Conservation (phyloP, 2,113 vertebrate genomes). For the Gambusia affinis region DNA sequence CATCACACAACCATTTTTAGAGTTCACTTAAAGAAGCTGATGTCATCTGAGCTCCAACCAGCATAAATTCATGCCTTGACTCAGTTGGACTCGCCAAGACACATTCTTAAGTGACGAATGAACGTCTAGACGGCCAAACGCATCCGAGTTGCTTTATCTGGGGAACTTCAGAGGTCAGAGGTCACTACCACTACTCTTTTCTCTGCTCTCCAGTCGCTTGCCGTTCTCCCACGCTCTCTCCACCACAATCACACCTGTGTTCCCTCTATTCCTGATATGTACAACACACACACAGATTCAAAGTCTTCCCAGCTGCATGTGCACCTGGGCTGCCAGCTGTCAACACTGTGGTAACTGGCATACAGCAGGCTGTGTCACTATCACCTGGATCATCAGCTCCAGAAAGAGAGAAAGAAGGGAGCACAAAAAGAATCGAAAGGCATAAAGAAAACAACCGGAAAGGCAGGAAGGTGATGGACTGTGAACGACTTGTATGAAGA, state of each 20-base stretch:
- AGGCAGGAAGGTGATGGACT: constrained; percentile 5
- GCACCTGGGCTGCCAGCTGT: constrained; percentile 77
- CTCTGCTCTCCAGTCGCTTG: constrained; percentile 17
- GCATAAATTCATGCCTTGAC: constrained; percentile 52
- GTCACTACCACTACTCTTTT: constrained; percentile 20
- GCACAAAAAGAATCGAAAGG: constrained; percentile 29
- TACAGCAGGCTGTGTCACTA: constrained; percentile 73
- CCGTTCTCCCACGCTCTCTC: constrained; percentile 61
- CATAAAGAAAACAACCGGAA: constrained; percentile 13
- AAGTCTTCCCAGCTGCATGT: constrained; percentile 61
- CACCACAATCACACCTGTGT: constrained; percentile 69
- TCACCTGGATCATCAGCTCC: constrained; percentile 70
- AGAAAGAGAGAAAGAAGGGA: constrained; percentile 29
- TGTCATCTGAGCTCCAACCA: constrained; percentile 40
- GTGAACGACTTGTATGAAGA: neutral
- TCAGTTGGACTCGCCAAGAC: constrained; percentile 35
- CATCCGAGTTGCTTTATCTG: constrained; percentile 33
- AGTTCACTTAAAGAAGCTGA: constrained; percentile 48
- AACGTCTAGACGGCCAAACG: constrained; percentile 25
- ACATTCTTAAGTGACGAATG: constrained; percentile 22
- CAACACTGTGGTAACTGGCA: constrained; percentile 73
- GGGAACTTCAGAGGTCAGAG: constrained; percentile 52
- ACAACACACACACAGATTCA: constrained; percentile 59
- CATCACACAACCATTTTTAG: constrained; percentile 51
- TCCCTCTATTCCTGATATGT: constrained; percentile 26